These are phyloP conservation scores for Pseudorhombus dupliciocellatus DNA, from an alignment of 2,113 vertebrate species.

Conservation along the genomic window DNA sequence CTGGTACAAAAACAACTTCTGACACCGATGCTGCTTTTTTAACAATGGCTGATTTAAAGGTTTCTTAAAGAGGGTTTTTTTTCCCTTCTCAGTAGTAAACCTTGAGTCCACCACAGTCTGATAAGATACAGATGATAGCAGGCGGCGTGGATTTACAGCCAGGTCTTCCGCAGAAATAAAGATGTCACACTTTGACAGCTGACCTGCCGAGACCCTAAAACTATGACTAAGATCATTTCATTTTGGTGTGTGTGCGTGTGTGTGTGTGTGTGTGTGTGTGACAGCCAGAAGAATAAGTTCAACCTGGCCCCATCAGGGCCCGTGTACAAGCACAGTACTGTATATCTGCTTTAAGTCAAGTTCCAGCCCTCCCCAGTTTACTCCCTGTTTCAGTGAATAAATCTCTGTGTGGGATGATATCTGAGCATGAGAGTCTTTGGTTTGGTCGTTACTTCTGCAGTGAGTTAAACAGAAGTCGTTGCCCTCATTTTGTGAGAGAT, in stretches of 20 bases:
- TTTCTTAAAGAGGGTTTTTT: constrained; percentile 38
- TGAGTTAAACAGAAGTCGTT: neutral
- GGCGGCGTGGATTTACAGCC: constrained; percentile 70
- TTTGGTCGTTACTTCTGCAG: neutral
- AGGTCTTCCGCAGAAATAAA: constrained; percentile 73
- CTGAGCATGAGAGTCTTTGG: neutral
- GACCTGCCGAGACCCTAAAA: constrained; percentile 75
- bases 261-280: constrained; percentile 11
- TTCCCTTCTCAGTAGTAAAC: constrained; percentile 50
- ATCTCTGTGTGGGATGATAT: constrained; percentile 17
- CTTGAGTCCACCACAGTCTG: constrained; percentile 51
- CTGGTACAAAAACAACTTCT: constrained; percentile 63
- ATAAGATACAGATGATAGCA: constrained; percentile 78
- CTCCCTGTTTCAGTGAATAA: constrained; percentile 30
- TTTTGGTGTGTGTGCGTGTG: constrained; percentile 37
- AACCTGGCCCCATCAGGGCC: constrained; percentile 38
- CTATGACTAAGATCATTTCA: constrained; percentile 61
- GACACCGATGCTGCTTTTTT: constrained; percentile 53
- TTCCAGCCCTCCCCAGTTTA: constrained; percentile 11
- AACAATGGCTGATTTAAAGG: constrained; percentile 72
- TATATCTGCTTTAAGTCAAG: constrained; percentile 50
- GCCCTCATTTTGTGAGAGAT: neutral
- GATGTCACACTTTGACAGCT: constrained; percentile 79
- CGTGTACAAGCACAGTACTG: neutral
- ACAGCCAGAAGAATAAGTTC: neutral